These are phyloP conservation scores for Gobionotothen gibberifrons DNA, from an alignment of 2,797 vertebrate genomes.

Conservation along the genomic window DNA sequence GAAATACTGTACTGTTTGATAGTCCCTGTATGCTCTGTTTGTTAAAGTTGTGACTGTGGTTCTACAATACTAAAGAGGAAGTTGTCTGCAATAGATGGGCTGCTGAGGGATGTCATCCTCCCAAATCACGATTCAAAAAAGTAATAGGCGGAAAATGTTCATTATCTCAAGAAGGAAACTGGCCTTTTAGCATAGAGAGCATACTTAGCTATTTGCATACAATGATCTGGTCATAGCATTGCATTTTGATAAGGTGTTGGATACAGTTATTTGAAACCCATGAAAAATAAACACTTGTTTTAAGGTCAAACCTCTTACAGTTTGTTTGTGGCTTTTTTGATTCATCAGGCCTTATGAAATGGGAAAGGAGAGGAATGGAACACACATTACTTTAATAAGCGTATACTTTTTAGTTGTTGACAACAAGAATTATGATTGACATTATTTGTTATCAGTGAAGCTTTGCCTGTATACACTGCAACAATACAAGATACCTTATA, in stretches of 20 bases:
- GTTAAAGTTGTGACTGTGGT: conserved; percentile 1
- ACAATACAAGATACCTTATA: background rate
- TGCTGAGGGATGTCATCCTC: background rate
- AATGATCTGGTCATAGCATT: background rate
- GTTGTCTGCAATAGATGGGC: background rate
- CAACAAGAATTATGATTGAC: background rate
- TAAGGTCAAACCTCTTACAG: background rate
- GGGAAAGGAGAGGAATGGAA: background rate
- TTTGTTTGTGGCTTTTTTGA: background rate
- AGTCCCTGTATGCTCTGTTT: background rate
- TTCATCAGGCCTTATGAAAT: too few species aligned
- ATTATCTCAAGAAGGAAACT: conserved; percentile 1
- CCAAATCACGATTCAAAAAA: conserved; percentile 3
- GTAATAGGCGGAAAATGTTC: background rate
- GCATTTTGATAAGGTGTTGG: background rate
- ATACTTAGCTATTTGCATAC: background rate
- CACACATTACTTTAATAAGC: background rate
- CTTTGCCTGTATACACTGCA: background rate
- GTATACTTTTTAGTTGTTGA: background rate
- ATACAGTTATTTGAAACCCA: background rate
- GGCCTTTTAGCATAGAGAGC: background rate
- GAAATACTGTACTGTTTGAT: background rate
- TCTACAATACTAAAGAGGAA: background rate
- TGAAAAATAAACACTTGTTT: background rate
- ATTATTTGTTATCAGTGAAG: background rate